Percentiles rank a stretch among this genome's conserved stretches.
These are phyloP conservation scores for Lamellibrachia satsuma DNA, from an alignment of 2,888 invertebrate genomes.

Conservation along the genomic window DNA sequence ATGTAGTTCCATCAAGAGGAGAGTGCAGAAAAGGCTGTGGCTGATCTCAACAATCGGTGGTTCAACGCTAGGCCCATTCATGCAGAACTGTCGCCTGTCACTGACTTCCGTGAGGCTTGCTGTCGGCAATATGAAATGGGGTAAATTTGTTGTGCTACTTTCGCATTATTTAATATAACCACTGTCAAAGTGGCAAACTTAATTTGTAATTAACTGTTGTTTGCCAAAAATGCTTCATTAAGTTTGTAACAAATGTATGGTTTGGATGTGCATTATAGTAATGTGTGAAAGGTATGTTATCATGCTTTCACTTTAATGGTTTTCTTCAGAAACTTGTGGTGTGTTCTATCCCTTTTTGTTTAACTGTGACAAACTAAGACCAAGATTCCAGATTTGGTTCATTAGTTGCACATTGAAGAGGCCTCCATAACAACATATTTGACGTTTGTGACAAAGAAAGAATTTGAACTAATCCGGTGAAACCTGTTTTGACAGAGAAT, in stretches of 20 bases:
- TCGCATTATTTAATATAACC: background rate
- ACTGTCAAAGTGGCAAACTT: background rate
- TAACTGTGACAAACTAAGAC: background rate
- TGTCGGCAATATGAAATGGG: slow-evolving; percentile 99
- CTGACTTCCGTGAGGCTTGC: slow-evolving; percentile 98
- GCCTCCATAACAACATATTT: background rate
- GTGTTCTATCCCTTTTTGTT: background rate
- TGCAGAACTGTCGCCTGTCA: slow-evolving; percentile 97
- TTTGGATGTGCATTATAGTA: background rate
- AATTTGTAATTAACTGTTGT: background rate
- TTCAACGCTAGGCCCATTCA: slow-evolving; percentile 98
- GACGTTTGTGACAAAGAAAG: background rate
- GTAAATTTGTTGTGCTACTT: slow-evolving; percentile 55
- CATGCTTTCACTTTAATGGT: background rate
- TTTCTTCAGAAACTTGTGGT: background rate
- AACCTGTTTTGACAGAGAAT: slow-evolving; percentile 74
- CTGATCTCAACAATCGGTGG: slow-evolving; percentile 98
- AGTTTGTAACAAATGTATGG: background rate
- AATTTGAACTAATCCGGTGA: background rate
- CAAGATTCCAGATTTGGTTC: background rate
- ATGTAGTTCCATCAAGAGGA: slow-evolving; percentile 91
- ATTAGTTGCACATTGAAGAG: background rate
- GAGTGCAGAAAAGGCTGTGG: slow-evolving; percentile 97
- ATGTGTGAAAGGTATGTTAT: background rate
- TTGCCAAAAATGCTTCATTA: background rate